Evolutionary conservation across 2,113 vertebrate genomes (phyloP).

Genomic region (Junco hyemalis): DNA sequence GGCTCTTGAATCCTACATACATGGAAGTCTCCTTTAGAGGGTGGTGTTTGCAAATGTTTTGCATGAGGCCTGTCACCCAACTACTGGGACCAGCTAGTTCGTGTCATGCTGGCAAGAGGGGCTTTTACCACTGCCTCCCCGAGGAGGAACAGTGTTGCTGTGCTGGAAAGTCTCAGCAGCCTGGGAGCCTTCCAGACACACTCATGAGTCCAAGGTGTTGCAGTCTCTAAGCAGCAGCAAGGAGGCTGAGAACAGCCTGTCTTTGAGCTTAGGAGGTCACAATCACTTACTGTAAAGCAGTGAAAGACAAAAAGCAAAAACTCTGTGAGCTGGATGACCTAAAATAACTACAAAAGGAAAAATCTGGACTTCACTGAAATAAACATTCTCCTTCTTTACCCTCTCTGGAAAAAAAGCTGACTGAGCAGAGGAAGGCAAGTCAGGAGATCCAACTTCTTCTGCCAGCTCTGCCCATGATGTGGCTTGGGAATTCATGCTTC

Average conservation of each 20-base stretch:
- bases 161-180: neutral
- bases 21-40: constrained; percentile 11
- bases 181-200: neutral
- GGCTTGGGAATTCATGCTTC: neutral
- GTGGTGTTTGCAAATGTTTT: neutral
- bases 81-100: neutral
- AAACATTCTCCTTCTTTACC: neutral
- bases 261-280: neutral
- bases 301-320: neutral
- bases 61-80: neutral
- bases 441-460: constrained; percentile 9
- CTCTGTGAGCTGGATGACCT: neutral
- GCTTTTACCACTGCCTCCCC: neutral
- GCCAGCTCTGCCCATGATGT: constrained; percentile 13
- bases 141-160: neutral
- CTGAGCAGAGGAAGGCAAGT: neutral
- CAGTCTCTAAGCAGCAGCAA: neutral
- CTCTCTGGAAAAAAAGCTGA: neutral
- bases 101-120: neutral
- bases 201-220: neutral
- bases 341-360: neutral
- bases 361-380: neutral
- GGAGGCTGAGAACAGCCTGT: neutral
- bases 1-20: neutral
- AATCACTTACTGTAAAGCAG: neutral